Evolutionary conservation across 2,797 vertebrate genomes (phyloP), one percentile per base, ranked within the genome.

Genomic region (Lepus townsendii): DNA sequence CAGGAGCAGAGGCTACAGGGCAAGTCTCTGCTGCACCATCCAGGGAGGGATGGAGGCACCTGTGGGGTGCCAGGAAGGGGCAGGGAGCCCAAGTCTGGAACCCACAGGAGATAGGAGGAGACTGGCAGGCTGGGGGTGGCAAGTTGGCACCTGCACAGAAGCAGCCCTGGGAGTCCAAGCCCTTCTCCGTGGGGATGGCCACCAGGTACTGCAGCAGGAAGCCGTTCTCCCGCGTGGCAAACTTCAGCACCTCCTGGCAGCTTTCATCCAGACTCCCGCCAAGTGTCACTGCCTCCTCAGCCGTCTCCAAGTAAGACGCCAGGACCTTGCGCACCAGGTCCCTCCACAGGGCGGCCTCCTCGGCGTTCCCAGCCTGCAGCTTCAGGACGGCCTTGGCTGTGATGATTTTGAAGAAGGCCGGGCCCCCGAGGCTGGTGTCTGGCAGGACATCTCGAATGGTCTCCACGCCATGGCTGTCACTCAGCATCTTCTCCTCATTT

Each of bases 401-500:
- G 90, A 99, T 97, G 72, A 99, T 97, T 96, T 99, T 99, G 97
- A 99, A 99, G 97, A 99, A 99, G 0, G 98, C 98, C 0, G 99
- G 98, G 7, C 99, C 99, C 0, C 99, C 99, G 0, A 99, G 97
- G 30, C 99, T 99, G 0, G 99, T 98, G 69, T 99, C 99, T 0
- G 99, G 99, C 73, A 99, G 98, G 94, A 99, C 99, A 27, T 99
- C 99, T 30, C 99, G 98, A 95, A 99, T 98, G 26, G 98, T 99
- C 97, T 99, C 99, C 0, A 99, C 98, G 4, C 98, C 97, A 0
- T 99, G 98, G 62, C 96, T 98, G 84, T 98, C 98, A 27, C 98
- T 98, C 79, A 98, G 94, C 30, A 98, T 82, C 97, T 99, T 99
- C 71, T 98, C 98, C 0, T 97, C 97, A 5, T 98, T 98, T 65